Evolutionary conservation across 2,113 vertebrate genomes (phyloP).

Genomic region (Marcusenius ussheri): DNA sequence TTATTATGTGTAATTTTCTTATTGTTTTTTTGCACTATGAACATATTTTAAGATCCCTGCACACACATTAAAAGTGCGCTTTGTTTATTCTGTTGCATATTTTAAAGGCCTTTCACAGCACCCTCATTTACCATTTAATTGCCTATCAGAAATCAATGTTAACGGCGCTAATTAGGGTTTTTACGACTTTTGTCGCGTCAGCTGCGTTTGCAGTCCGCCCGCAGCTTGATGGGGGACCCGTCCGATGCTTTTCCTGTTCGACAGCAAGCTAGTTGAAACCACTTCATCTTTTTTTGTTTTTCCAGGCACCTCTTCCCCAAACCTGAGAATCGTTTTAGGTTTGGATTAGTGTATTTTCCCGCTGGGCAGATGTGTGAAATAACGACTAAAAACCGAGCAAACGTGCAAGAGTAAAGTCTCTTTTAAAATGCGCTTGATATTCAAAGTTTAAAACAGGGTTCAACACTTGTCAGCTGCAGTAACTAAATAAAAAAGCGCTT

Average conservation of each 20-base stretch:
- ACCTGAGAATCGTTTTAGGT: background rate
- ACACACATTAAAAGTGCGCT: background rate
- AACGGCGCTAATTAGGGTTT: background rate
- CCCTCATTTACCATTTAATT: background rate
- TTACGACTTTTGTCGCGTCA: background rate
- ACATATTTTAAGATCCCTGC: background rate
- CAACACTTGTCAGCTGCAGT: background rate
- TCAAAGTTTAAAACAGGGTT: background rate
- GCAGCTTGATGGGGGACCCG: background rate
- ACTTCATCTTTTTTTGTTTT: background rate
- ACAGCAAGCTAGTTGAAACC: background rate
- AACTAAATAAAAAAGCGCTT: background rate
- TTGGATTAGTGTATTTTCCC: background rate
- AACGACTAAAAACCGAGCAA: background rate
- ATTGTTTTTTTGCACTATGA: background rate
- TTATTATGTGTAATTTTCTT: background rate
- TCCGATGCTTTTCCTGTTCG: background rate
- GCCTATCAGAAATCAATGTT: slow-evolving; percentile 2
- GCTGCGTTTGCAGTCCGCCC: background rate
- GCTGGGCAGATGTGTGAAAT: background rate
- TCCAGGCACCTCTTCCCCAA: background rate
- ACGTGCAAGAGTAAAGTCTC: background rate
- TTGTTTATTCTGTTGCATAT: background rate
- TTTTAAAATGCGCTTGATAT: background rate
- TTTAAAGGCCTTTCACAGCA: background rate